phyloP scores from a whole-genome alignment of 2,797 vertebrate species.

The Kryptopterus vitreolus region DNA sequence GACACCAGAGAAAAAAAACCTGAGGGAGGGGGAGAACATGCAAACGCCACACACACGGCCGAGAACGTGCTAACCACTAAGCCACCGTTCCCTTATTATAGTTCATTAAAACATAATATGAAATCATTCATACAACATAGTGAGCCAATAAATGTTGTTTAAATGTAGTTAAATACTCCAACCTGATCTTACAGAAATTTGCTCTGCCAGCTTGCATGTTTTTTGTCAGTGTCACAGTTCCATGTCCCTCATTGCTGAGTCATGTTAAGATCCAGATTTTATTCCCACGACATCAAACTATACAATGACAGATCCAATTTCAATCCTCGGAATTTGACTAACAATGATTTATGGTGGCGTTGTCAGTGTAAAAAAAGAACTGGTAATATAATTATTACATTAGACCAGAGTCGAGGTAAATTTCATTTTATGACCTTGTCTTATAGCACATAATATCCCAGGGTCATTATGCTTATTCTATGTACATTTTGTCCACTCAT shows the following conservation, averaged over 20 bases:
- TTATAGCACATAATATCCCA: not conserved
- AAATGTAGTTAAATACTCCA: too few species aligned
- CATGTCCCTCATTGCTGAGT: slow-evolving; percentile 34
- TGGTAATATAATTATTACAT: not conserved
- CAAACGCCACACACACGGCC: too few species aligned
- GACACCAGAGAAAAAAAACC: too few species aligned
- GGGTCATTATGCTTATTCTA: slow-evolving; percentile 23
- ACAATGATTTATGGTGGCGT: not conserved
- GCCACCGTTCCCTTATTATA: too few species aligned
- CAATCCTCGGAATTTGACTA: not conserved
- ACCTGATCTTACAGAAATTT: not conserved
- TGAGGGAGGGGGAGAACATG: too few species aligned
- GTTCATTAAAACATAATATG: not conserved
- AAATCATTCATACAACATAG: not conserved
- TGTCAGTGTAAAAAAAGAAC: not conserved
- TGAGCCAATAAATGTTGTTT: not conserved
- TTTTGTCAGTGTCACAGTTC: slow-evolving; percentile 36
- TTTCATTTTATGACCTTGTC: not conserved
- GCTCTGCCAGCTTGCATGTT: not conserved
- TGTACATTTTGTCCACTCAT: slow-evolving; percentile 60
- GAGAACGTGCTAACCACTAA: too few species aligned
- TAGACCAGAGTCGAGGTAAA: not conserved
- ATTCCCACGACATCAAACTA: not conserved
- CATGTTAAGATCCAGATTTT: slow-evolving; percentile 36
- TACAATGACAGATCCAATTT: not conserved